Conservation (phyloP, 2,797 vertebrate genomes). For the Neosalanx taihuensis region DNA sequence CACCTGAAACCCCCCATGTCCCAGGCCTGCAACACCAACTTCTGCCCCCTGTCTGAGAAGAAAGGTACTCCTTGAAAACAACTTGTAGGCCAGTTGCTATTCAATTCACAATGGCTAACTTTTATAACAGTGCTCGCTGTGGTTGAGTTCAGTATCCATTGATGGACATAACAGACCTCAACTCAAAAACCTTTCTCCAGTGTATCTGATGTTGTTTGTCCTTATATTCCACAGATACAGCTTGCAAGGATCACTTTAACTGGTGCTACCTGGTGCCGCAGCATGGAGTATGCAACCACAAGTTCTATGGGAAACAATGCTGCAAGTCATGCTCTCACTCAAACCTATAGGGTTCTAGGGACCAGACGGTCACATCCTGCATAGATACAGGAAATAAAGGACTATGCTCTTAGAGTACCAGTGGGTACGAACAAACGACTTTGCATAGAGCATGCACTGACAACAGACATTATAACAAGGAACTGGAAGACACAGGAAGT, state of each 20-base stretch:
- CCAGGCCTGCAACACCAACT: constrained; percentile 84
- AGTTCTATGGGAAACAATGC: constrained; percentile 85
- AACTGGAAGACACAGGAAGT: constrained; percentile 43
- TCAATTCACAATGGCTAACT: not conserved
- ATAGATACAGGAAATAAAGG: constrained; percentile 40
- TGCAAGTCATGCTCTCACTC: constrained; percentile 82
- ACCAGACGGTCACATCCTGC: constrained; percentile 25
- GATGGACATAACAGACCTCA: not conserved
- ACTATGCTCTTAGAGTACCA: constrained; percentile 34
- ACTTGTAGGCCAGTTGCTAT: not conserved
- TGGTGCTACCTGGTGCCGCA: constrained; percentile 87
- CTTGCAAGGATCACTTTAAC: constrained; percentile 79
- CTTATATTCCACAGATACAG: constrained; percentile 60
- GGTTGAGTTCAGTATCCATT: too few relatives aligned
- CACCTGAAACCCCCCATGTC: constrained; percentile 74
- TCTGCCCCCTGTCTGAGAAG: constrained; percentile 73
- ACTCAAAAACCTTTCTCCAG: not conserved
- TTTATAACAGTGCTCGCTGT: not conserved
- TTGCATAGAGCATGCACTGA: constrained; percentile 55
- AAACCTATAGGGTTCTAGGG: constrained; percentile 72
- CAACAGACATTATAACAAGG: constrained; percentile 45
- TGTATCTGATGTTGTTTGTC: not conserved
- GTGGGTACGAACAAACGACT: constrained; percentile 48
- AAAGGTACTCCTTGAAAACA: constrained; percentile 50
- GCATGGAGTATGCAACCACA: constrained; percentile 82